Conservation (phyloP, 2,113 vertebrate species). For the Azemiops feae region DNA sequence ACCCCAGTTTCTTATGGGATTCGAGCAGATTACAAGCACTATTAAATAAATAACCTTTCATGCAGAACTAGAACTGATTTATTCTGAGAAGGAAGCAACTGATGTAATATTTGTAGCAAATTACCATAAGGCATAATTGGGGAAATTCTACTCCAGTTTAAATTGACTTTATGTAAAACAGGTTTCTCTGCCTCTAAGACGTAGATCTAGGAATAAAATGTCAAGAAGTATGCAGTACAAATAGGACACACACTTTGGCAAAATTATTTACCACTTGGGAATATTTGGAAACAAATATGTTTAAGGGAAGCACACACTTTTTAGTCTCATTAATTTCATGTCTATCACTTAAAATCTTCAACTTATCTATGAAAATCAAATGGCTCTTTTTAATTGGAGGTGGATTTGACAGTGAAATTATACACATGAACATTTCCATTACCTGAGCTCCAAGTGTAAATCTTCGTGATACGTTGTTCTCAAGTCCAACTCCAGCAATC, state of each 20-base stretch:
- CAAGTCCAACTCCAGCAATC: not conserved
- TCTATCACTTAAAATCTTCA: not conserved
- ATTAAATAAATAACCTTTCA: not conserved
- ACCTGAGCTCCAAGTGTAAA: not conserved
- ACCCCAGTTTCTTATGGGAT: not conserved
- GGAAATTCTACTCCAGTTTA: not conserved
- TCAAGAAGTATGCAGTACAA: not conserved
- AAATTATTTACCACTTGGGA: not conserved
- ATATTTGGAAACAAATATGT: not conserved
- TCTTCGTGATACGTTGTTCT: not conserved
- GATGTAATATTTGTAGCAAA: rapidly evolving
- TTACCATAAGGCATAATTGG: not conserved
- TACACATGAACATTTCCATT: not conserved
- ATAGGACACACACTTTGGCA: rapidly evolving
- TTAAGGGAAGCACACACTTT: not conserved
- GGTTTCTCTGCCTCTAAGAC: not conserved
- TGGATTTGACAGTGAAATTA: not conserved
- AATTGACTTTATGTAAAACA: not conserved
- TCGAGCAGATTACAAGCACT: not conserved
- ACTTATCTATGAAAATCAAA: not conserved
- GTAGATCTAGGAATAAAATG: not conserved
- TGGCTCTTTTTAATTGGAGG: not conserved
- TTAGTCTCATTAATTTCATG: slow-evolving; percentile 8
- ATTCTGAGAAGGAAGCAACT: not conserved
- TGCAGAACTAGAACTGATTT: not conserved